Evolutionary conservation across 2,888 invertebrate genomes (phyloP).

Genomic region (Crematogaster levior): DNA sequence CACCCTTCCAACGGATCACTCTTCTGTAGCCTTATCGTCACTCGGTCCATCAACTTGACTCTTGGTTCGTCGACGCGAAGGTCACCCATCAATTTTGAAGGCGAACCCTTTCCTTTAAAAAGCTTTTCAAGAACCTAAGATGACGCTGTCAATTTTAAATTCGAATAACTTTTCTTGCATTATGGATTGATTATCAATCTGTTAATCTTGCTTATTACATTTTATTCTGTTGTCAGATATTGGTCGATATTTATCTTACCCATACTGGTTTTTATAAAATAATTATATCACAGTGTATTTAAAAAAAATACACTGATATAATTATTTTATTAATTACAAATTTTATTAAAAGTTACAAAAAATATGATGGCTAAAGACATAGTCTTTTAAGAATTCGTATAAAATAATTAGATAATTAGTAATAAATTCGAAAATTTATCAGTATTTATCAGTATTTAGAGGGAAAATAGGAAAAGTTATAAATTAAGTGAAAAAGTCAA

Average conservation of each 20-base stretch:
- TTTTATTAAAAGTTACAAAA: no score
- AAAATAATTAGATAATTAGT: neutral
- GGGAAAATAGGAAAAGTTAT: neutral
- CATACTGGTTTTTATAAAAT: neutral
- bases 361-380: neutral
- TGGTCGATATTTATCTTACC: constrained; percentile 21
- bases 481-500: neutral
- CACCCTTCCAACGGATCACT: no score
- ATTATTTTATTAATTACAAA: no score
- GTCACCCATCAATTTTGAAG: constrained; percentile 80
- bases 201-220: constrained; percentile 7
- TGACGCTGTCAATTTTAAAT: constrained; percentile 25
- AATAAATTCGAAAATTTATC: neutral
- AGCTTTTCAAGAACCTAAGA: constrained; percentile 53
- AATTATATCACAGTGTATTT: neutral
- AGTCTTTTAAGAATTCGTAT: neutral
- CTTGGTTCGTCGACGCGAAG: constrained; percentile 74
- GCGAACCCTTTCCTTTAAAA: constrained; percentile 68
- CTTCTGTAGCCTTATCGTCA: constrained; percentile 80
- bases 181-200: constrained; percentile 18
- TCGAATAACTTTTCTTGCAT: constrained; percentile 6
- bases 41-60: constrained; percentile 82
- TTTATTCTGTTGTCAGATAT: constrained; percentile 27
- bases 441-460: no score
- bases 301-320: no score